A percentile compares a stretch with the other conserved stretches of the same genome.
Conservation (phyloP, 1,140 invertebrate genomes). For the Cyclina sinensis region DNA sequence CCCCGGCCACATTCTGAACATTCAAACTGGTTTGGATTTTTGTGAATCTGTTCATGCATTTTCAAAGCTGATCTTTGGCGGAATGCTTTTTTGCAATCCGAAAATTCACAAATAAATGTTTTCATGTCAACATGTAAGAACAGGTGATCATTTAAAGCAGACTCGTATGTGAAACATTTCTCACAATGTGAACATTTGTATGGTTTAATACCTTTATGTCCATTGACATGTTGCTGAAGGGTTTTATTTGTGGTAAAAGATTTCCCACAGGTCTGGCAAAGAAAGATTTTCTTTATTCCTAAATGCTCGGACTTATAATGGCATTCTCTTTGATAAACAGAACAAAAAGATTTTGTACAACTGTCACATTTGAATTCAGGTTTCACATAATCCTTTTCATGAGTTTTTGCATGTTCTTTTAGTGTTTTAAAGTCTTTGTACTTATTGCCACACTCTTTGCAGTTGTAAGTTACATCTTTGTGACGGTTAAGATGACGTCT, state of each 20-base stretch:
- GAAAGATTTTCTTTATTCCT: constrained; percentile 73
- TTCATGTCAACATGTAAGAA: constrained; percentile 75
- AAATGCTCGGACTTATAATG: constrained; percentile 78
- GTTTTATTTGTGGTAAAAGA: constrained; percentile 81
- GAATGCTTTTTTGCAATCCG: constrained; percentile 90
- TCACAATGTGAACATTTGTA: constrained; percentile 80
- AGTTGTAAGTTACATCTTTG: constrained; percentile 69
- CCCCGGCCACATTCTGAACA: constrained; percentile 80
- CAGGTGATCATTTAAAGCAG: constrained; percentile 79
- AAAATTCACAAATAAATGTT: constrained; percentile 73
- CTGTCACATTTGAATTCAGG: constrained; percentile 71
- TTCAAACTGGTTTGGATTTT: constrained; percentile 72
- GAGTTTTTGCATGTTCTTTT: constrained; percentile 74
- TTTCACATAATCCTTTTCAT: constrained; percentile 71
- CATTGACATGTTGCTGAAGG: constrained; percentile 77
- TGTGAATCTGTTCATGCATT: constrained; percentile 82
- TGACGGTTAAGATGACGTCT: constrained; percentile 74
- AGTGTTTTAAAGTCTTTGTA: constrained; percentile 78
- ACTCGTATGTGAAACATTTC: constrained; percentile 80
- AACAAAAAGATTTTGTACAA: constrained; percentile 78
- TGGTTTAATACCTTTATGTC: constrained; percentile 78
- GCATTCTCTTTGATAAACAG: constrained; percentile 71
- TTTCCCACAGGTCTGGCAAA: constrained; percentile 82
- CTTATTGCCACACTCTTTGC: constrained; percentile 79
- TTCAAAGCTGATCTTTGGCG: constrained; percentile 87